Evolutionary conservation across 2,797 vertebrate genomes (phyloP).

Genomic region (Mus minutoides): DNA sequence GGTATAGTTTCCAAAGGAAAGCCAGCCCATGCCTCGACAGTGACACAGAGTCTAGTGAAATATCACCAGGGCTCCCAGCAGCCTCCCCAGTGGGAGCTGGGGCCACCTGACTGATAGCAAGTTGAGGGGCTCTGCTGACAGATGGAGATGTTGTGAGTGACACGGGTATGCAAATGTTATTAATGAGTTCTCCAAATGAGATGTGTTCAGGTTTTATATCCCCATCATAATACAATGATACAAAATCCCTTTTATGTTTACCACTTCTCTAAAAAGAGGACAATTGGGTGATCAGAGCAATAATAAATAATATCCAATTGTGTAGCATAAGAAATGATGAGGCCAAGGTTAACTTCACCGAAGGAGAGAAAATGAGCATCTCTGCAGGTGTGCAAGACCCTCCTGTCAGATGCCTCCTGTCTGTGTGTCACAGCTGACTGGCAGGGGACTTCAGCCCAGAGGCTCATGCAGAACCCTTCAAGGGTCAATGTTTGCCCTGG

Average conservation of each 20-base stretch:
- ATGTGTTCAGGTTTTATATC: slow-evolving; percentile 34
- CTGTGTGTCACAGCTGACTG: not conserved
- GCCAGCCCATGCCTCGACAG: no score
- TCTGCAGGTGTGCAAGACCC: not conserved
- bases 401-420: not conserved
- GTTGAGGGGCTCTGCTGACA: not conserved
- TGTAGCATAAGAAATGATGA: not conserved
- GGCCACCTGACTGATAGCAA: not conserved
- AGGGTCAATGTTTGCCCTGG: not conserved
- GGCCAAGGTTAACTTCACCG: not conserved
- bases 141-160: not conserved
- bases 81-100: not conserved
- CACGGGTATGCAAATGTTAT: not conserved
- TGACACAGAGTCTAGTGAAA: not conserved
- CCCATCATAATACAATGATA: no score
- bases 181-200: slow-evolving; percentile 54
- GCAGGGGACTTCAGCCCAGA: not conserved
- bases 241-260: not conserved
- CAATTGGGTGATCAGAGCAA: not conserved
- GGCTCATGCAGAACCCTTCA: not conserved
- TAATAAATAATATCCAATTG: not conserved
- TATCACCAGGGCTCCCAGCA: not conserved
- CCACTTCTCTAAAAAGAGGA: not conserved
- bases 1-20: slow-evolving; percentile 15
- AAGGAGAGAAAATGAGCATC: not conserved